These are phyloP conservation scores for Eolophus roseicapilla DNA, from an alignment of 2,113 vertebrate genomes.

Conservation along the genomic window DNA sequence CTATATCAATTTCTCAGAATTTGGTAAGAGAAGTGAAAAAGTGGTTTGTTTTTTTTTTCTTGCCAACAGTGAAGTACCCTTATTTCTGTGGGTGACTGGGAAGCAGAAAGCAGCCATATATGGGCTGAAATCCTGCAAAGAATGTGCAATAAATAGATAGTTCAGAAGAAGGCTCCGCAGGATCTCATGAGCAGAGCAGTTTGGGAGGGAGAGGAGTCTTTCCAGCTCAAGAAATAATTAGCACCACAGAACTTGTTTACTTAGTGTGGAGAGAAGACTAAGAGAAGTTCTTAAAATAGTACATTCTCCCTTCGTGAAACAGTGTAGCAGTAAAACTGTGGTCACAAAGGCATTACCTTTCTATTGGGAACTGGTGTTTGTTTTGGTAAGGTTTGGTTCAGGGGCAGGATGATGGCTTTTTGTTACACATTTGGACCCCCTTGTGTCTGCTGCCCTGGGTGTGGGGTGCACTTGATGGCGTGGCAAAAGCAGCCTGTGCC, in stretches of 20 bases:
- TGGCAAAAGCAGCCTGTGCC: neutral
- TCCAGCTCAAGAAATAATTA: neutral
- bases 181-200: neutral
- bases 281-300: neutral
- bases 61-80: neutral
- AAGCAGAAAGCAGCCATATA: slow-evolving; percentile 20
- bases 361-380: neutral
- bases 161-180: neutral
- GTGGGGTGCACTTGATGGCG: accelerated
- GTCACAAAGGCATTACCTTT: neutral
- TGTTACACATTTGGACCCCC: neutral
- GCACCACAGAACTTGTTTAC: neutral
- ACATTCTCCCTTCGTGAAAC: neutral
- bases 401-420: neutral
- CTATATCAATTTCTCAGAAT: neutral
- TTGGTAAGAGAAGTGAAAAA: neutral
- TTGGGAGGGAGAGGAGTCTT: neutral
- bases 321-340: neutral
- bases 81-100: neutral
- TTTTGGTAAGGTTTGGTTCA: neutral
- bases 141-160: slow-evolving; percentile 42
- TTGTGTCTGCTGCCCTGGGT: accelerated
- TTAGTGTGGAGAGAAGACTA: neutral
- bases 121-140: slow-evolving; percentile 19
- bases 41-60: neutral